These are phyloP conservation scores for Latrodectus geometricus DNA, from an alignment of 1,140 invertebrate species.

Conservation along the genomic window DNA sequence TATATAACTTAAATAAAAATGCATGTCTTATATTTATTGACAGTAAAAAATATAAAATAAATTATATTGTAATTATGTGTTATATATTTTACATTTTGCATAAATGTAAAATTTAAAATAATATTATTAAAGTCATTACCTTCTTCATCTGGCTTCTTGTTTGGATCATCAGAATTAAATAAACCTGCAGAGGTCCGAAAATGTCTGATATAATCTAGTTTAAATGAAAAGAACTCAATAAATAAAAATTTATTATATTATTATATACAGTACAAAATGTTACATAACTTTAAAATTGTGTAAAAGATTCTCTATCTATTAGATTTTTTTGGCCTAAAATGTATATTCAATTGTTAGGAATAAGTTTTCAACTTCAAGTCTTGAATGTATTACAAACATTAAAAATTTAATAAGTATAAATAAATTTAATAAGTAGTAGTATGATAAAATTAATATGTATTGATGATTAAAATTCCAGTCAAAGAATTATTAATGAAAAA, in stretches of 20 bases:
- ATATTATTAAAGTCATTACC: neutral
- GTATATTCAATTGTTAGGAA: too few relatives aligned
- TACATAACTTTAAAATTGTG: neutral
- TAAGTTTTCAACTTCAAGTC: neutral
- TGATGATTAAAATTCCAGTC: neutral
- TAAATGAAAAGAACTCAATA: neutral
- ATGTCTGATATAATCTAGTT: neutral
- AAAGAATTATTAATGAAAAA: neutral
- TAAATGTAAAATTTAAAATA: too few relatives aligned
- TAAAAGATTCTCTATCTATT: neutral
- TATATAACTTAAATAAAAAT: neutral
- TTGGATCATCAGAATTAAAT: conserved; percentile 42
- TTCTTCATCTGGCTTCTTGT: conserved; percentile 31
- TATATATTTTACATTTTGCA: too few relatives aligned
- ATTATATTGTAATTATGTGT: too few relatives aligned
- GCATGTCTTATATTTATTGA: neutral
- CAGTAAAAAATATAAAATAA: neutral
- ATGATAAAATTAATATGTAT: neutral
- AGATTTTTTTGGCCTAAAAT: too few relatives aligned
- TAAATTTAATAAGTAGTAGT: too few relatives aligned
- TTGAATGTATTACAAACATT: neutral
- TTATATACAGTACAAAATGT: neutral
- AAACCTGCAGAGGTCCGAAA: conserved; percentile 9
- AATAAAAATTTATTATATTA: neutral
- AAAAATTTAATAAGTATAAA: neutral